phyloP scores from a whole-genome alignment of 2,888 invertebrate genomes.

The Ypsolopha sequella region DNA sequence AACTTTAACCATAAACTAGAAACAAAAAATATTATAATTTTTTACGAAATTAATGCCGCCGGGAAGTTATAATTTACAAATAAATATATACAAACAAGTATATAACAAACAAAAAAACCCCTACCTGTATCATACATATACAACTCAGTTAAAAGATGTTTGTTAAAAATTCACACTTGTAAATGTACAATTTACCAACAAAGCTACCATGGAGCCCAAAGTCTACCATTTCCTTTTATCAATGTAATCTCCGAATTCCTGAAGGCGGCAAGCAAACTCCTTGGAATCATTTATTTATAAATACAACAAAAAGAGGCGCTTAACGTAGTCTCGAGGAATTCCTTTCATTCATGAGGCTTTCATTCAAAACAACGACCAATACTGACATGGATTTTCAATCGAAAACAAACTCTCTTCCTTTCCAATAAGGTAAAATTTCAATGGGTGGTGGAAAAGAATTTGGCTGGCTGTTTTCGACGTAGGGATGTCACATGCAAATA shows the following conservation, averaged over 20 bases:
- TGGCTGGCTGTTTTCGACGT: neutral
- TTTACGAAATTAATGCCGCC: no score
- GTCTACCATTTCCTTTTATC: neutral
- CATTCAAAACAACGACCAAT: neutral
- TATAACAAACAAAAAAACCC: no score
- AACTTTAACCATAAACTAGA: no score
- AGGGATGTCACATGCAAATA: neutral
- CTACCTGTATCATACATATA: no score
- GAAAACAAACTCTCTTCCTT: neutral
- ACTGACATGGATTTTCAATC: neutral
- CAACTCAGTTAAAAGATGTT: neutral
- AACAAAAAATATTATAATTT: no score
- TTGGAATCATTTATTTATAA: slow-evolving; percentile 25
- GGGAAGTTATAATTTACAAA: no score
- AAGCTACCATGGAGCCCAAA: no score
- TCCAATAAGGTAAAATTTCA: neutral
- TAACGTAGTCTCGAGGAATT: slow-evolving; percentile 39
- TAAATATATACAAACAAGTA: no score
- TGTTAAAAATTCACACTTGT: neutral
- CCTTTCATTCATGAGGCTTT: slow-evolving; percentile 42
- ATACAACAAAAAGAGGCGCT: slow-evolving; percentile 35
- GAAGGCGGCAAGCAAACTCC: neutral
- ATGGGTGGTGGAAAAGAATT: neutral
- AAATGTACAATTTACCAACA: no score
- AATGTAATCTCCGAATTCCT: neutral